Base-by-base conservation (phyloP, 2,797 vertebrate genomes). In the Lateolabrax maculatus region DNA sequence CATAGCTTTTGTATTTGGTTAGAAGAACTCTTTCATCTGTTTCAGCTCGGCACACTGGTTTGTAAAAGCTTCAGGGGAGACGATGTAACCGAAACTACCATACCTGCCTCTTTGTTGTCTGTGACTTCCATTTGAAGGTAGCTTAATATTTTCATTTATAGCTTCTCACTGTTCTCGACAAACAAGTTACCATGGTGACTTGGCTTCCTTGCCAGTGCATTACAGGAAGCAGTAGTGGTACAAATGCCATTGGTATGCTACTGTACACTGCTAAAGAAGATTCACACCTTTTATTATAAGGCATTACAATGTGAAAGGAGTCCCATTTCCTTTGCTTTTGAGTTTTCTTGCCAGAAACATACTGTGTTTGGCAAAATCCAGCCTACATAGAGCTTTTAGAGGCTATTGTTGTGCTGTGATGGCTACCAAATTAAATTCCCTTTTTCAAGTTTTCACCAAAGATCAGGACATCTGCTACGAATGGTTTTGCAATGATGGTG, bases 1-100 rank as follows among this genome's bases (percentile, higher is more conserved):
- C 67, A 88, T 77, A 64, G 86, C 67, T 88, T 84, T 71, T 75
- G 62, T 83, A 91, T 94, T 94, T 94, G 92, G 91, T 92, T 88
- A 84, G 69, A 81, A 67, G 41, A 90, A 78, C 51, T 88, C 74
- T 62, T 64, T 75, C 66, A 71, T 83, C 71, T 15, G 62, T 73
- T 74, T 77, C 53, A 58, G 71, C 65, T 83, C 48, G 4, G 10
- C 56, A 53, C 58, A 5, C n/a, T 19, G 13, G 21, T n/a, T 46
- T 52, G 29, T 55, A 27, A 57, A 29, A 80, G 44, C 49, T 73
- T 52, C 39, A 53, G 56, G 8, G 65, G 43, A 70, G 55, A 65
- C 1, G 19, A 2, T 21, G 44, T 49, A 43, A 23, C 43, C 27
- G n/a, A 61, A 71, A 65, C 69, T 31, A 57, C 18, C 23, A 27